Base-by-base conservation (phyloP, 2,888 invertebrate genomes). In the Gari tellinella region DNA sequence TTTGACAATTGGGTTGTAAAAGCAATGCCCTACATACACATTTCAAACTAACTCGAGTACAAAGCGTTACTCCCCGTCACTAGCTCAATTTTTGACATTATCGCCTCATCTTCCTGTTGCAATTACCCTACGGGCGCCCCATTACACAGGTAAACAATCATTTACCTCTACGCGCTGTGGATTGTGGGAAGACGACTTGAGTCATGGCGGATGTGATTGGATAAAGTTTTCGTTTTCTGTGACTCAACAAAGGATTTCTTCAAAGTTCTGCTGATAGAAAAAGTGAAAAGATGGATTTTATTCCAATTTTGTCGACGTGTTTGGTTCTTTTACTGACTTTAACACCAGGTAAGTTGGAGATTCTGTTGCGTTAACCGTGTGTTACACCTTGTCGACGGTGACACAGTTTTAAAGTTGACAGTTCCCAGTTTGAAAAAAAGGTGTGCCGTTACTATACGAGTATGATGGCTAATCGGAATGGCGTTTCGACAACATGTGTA, bases 181-280 rank as follows among this genome's bases (percentile, higher is more conserved):
- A 75, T 69, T 75, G 69, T 75, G 69, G 74, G 69, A 69, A 41
- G 31, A 62, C 40, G 17, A 23, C 62, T 75, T 75, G 74, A 75
- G 69, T 75, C 74, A 75, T 75, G 69, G 69, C 74, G 74, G 74
- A 74, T 74, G 65, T 69, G 64, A 56, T 43, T 57, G 49, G 65
- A 61, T 40, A 65, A 51, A 37, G 37, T 51, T 72, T 72, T 57
- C 58, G 48, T 61, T 61, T 61, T 25, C 31, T n/a, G 55, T 72
- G 72, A 72, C 72, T 72, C 72, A 72, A 66, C 43, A 2, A 7
- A 52, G n/a, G 53, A 38, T 31, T 31, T 31, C 31, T 31, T 10
- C 31, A 31, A 7, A 31, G n/a, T 10, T 31, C 31, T 31, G 31
- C 31, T 31, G 4, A 10, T 4, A 31, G 10, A 31, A 7, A 31